Conservation (phyloP, 2,888 invertebrate genomes). For the Mechanitis mazaeus region DNA sequence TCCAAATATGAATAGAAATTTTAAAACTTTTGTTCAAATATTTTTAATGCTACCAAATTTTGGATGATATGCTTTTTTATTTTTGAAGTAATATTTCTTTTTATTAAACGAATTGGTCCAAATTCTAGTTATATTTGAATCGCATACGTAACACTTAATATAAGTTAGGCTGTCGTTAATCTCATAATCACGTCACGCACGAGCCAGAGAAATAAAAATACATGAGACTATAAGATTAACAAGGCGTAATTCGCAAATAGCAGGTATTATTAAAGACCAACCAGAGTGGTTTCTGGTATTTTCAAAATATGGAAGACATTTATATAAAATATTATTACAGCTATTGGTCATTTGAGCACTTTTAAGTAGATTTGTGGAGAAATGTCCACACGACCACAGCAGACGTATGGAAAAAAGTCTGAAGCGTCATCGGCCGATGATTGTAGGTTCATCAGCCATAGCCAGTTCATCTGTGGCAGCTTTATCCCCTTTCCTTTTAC, state of each 20-base stretch:
- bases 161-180: slow-evolving; percentile 37
- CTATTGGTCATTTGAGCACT: slow-evolving; percentile 73
- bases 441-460: slow-evolving; percentile 90
- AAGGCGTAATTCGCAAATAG: slow-evolving; percentile 39
- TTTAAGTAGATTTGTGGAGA: slow-evolving; percentile 63
- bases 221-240: slow-evolving; percentile 48
- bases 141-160: slow-evolving; percentile 18
- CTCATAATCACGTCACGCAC: slow-evolving; percentile 42
- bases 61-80: slow-evolving; percentile 7
- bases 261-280: slow-evolving; percentile 15
- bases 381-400: slow-evolving; percentile 45
- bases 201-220: slow-evolving; percentile 42
- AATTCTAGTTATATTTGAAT: slow-evolving; percentile 21
- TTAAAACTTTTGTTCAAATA: slow-evolving; percentile 1
- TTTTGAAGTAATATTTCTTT: not conserved
- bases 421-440: slow-evolving; percentile 80
- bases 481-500: slow-evolving; percentile 89
- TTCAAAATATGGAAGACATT: slow-evolving; percentile 56
- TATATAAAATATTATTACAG: slow-evolving; percentile 46
- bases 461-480: slow-evolving; percentile 89
- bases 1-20: slow-evolving; percentile 18
- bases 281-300: not conserved
- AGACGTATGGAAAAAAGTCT: slow-evolving; percentile 39
- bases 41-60: slow-evolving; percentile 2
- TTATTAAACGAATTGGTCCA: slow-evolving; percentile 15